A percentile compares a stretch with the other conserved stretches of the same genome.
phyloP scores from a whole-genome alignment of 2,797 vertebrate species.

The Sebastiscus albofasciatus region DNA sequence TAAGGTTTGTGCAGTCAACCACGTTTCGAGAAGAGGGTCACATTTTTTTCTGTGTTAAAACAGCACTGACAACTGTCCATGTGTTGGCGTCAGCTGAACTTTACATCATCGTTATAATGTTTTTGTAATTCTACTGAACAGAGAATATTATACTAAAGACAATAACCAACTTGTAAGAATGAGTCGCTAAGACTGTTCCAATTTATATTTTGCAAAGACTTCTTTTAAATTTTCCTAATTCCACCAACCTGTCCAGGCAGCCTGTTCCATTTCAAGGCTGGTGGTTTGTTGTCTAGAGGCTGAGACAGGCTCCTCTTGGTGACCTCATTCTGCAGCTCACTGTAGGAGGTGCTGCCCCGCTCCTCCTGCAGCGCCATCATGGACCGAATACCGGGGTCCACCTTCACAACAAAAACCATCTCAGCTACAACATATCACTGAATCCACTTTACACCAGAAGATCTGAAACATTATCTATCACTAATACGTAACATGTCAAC shows the following conservation, averaged over 20 bases:
- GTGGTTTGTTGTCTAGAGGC: constrained; percentile 77
- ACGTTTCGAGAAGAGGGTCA: not conserved
- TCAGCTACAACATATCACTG: not conserved
- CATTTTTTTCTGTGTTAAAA: not conserved
- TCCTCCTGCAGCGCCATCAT: constrained; percentile 92
- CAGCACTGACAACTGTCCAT: not conserved
- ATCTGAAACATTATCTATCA: not conserved
- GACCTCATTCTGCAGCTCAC: constrained; percentile 83
- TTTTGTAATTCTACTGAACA: no score
- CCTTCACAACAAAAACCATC: constrained; percentile 73
- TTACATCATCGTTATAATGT: not conserved
- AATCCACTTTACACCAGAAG: not conserved
- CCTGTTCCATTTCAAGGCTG: constrained; percentile 87
- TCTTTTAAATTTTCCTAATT: not conserved
- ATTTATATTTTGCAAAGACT: no score
- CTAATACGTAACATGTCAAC: not conserved
- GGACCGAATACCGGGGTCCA: constrained; percentile 88
- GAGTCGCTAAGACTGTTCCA: accelerated
- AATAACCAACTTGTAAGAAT: no score
- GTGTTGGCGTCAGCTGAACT: not conserved
- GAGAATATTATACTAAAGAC: no score
- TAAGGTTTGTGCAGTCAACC: not conserved
- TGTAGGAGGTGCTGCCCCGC: constrained; percentile 81
- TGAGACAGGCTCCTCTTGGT: constrained; percentile 74
- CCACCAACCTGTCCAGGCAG: constrained; percentile 91